Base-by-base conservation (phyloP, 2,888 invertebrate genomes). In the Melieria picta region DNA sequence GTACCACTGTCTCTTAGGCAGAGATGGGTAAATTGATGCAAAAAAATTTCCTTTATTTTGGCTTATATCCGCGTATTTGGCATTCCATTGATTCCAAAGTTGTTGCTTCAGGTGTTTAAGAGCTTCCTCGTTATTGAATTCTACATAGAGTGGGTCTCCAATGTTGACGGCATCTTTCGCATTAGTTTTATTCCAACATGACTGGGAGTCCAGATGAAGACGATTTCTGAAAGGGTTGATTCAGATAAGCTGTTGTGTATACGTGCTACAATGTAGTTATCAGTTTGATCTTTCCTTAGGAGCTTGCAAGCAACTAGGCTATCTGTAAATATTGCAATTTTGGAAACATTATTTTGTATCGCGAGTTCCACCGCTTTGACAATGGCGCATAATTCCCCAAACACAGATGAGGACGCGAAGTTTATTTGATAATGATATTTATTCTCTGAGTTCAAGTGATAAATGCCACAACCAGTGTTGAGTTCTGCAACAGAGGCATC, bases 111-210 rank as follows among this genome's bases (percentile, higher is more conserved):
- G 30, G 30, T 30, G 30, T 30, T 30, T 30, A 30, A 30, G 30
- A 30, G 30, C 30, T 30, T 30, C 30, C 3, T 30, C 30, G 30
- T 30, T 30, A 3, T 30, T 30, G 30, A 30, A 30, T 30, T 30
- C 30, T 30, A 30, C 30, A 30, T 30, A 1, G 2, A 30, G 30
- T 30, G 30, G 30, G 30, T 30, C 30, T 30, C 30, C 30, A 30
- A 30, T 30, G 16, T 55, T 55, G 9, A 55, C 13, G n/a, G 55
- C 55, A 10, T 61, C 50, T n/a, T 62, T 66, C 48, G 58, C 43
- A 42, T 46, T 4, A 13, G 13, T 46, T 9, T 9, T 5, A 61
- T 46, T 4, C 61, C 61, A 42, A 11, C 43, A 60, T 43, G 30
- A 57, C 30, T 57, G 5, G 13, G 16, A 10, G 42, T 42, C 7